Evolutionary conservation across 53 echinoderm and acorn worm genomes (phyloP).

Genomic region (Zoroaster sp.): DNA sequence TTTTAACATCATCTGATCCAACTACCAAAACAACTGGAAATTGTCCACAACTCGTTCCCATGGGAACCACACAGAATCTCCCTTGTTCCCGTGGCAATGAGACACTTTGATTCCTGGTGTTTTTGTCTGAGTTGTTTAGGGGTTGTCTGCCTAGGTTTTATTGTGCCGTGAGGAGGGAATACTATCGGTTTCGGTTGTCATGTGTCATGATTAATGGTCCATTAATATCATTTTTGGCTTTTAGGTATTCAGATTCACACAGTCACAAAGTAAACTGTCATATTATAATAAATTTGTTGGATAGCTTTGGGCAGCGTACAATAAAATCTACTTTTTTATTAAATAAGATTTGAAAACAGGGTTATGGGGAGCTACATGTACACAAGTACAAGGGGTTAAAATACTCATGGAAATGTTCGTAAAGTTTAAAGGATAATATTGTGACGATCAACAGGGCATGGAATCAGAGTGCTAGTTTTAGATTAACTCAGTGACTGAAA

Average conservation of each 20-base stretch:
- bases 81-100: neutral
- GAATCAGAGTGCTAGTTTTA: too few relatives aligned
- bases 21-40: neutral
- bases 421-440: neutral
- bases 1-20: neutral
- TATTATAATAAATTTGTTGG: neutral
- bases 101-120: neutral
- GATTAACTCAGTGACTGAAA: too few relatives aligned
- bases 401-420: neutral
- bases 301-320: neutral
- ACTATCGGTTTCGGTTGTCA: neutral
- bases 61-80: neutral
- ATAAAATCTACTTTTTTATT: too few relatives aligned
- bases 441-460: too few relatives aligned
- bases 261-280: neutral
- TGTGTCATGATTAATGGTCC: neutral
- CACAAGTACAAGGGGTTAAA: neutral
- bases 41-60: neutral
- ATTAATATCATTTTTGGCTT: neutral
- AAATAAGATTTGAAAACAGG: too few relatives aligned
- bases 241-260: neutral
- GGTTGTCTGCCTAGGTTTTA: neutral
- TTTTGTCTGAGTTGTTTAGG: neutral
- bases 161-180: neutral
- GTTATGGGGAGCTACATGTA: too few relatives aligned